A percentile compares a stretch with the other conserved stretches of the same genome.
phyloP scores from a whole-genome alignment of 2,888 invertebrate species.

The Helicoverpa assulta region DNA sequence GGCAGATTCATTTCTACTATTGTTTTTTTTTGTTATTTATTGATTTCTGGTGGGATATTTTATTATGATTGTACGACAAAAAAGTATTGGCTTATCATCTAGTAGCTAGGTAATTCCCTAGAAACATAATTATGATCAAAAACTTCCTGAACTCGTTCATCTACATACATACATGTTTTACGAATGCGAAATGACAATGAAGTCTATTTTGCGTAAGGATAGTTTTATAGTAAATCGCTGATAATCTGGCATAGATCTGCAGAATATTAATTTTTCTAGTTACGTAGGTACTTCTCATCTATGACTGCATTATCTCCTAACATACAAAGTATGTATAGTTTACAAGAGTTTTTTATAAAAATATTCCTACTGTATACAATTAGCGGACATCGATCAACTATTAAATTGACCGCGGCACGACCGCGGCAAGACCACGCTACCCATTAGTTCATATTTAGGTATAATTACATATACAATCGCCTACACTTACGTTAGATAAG shows the following conservation, averaged over 20 bases:
- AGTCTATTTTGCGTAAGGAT: background rate
- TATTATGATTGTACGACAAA: background rate
- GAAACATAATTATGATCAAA: too few species aligned
- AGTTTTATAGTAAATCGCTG: background rate
- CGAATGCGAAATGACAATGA: too few species aligned
- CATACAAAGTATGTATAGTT: conserved; percentile 12
- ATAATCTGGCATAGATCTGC: background rate
- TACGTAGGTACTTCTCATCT: background rate
- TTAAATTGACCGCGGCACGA: conserved; percentile 52
- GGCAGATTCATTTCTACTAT: background rate
- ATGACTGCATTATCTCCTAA: background rate
- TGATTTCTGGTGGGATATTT: background rate
- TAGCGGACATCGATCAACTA: conserved; percentile 54
- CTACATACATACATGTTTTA: too few species aligned
- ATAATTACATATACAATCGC: conserved; percentile 53
- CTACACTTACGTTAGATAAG: conserved; percentile 53
- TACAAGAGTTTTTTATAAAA: conserved; percentile 30
- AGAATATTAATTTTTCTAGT: background rate
- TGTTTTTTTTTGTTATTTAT: conserved; percentile 6
- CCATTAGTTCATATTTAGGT: conserved; percentile 57
- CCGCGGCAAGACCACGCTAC: conserved; percentile 51
- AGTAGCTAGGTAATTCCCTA: background rate
- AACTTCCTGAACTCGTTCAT: too few species aligned
- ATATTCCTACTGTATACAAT: conserved; percentile 51
- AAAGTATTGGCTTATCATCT: background rate